A percentile compares a stretch with the other conserved stretches of the same genome.
Conservation (phyloP, 2,888 invertebrate genomes). For the Masnerella sp. region DNA sequence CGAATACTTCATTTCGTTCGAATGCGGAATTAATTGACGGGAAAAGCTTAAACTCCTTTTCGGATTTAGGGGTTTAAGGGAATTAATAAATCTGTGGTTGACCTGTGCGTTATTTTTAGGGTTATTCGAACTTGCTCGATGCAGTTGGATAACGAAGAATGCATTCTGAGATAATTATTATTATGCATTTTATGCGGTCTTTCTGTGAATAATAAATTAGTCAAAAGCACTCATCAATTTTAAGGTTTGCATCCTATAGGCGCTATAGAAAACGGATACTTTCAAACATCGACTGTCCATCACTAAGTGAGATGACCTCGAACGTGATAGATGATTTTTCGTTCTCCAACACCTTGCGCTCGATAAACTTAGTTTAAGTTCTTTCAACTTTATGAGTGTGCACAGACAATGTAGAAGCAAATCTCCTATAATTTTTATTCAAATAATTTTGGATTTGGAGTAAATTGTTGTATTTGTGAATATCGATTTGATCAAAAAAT, state of each 20-base stretch:
- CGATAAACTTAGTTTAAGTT: conserved; percentile 36
- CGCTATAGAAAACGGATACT: conserved; percentile 67
- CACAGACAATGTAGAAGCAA: background rate
- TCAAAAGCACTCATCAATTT: conserved; percentile 77
- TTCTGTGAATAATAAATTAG: conserved; percentile 75
- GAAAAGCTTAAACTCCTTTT: too few species aligned
- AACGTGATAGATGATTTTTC: conserved; percentile 76
- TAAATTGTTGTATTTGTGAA: too few species aligned
- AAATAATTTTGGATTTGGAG: background rate
- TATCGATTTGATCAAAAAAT: too few species aligned
- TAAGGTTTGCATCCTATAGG: conserved; percentile 68
- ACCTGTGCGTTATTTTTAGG: too few species aligned
- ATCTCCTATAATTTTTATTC: too few species aligned
- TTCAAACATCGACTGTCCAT: conserved; percentile 62
- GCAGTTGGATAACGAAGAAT: conserved; percentile 18
- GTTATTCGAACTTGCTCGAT: conserved; percentile 15
- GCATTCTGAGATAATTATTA: conserved; percentile 61
- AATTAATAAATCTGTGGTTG: too few species aligned
- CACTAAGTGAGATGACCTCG: conserved; percentile 70
- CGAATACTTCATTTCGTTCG: too few species aligned
- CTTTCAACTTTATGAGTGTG: conserved; percentile 16
- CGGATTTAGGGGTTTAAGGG: too few species aligned
- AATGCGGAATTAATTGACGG: too few species aligned
- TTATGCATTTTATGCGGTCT: conserved; percentile 74
- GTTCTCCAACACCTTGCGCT: conserved; percentile 63